Conservation (phyloP, 2,888 invertebrate genomes). For the Orchesellides sinensis region DNA sequence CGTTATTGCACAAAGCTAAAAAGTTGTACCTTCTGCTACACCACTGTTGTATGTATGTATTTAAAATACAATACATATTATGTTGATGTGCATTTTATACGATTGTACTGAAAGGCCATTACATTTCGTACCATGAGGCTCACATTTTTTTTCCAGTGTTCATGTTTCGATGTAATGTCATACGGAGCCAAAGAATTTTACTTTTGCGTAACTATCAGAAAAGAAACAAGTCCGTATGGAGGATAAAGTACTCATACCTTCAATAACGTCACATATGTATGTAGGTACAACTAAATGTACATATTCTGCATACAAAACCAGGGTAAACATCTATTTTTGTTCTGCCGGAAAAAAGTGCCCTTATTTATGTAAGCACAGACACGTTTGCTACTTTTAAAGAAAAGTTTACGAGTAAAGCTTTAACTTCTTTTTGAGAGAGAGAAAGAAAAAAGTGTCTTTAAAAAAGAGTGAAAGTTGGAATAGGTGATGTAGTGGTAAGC, state of each 20-base stretch:
- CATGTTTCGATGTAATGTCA: not conserved
- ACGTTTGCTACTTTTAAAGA: constrained; percentile 7
- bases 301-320: no score
- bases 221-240: no score
- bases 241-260: no score
- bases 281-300: no score
- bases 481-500: not conserved
- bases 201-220: not conserved
- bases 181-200: no score
- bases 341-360: not conserved
- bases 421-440: not conserved
- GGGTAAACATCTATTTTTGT: not conserved
- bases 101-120: not conserved
- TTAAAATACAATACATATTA: not conserved
- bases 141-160: not conserved
- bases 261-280: not conserved
- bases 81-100: not conserved
- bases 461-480: constrained; percentile 4
- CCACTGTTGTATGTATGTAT: no score
- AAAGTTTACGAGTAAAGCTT: not conserved
- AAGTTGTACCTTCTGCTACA: no score
- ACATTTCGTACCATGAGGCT: no score
- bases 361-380: constrained; percentile 6
- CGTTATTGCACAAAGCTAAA: no score
- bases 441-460: not conserved